Base-by-base conservation (phyloP, 2,113 vertebrate genomes). In the Pogonocichla stellata region DNA sequence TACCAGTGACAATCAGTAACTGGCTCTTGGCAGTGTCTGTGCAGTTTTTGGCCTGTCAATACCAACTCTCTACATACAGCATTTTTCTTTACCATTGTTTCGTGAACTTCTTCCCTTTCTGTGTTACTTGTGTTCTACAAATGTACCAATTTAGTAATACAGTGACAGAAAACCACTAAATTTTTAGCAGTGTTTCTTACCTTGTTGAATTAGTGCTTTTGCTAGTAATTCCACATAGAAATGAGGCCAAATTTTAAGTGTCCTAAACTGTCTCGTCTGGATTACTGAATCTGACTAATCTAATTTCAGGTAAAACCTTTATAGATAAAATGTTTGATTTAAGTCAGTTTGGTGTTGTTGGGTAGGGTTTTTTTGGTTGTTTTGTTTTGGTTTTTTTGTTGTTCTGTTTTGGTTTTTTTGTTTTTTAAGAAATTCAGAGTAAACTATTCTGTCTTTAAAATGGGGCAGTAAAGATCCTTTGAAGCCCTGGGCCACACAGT, bases 1-100 rank as follows among this genome's bases (percentile, higher is more conserved):
- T 53, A 60, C 0, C 0, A 0, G 2, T 20, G 53, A 10, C 40
- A 51, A 3, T 42, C 28, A 77, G 6, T 47, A 73, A 23, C 20
- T 78, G 20, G 7, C 58, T 86, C 50, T 58, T 89, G 29, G 8
- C 10, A 38, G 42, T n/a, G 19, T 24, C 77, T 58, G 8, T 45
- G 38, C 29, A 31, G 23, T 33, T 80, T 85, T 42, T 85, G 51
- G 11, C 29, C 16, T 75, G 24, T 57, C 47, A 5, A 0, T 67
- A 38, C 23, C 29, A 69, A 3, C 28, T 56, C 26, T 56, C 5
- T 36, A 8, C 4, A 7, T 47, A 15, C 7, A 61, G 11, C 14
- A 8, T 57, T 88, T 91, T 61, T 25, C 23, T 58, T 80, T 45
- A 43, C 20, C 4, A 2, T 83, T 80, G 19, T 71, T 70, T 36